Base-by-base conservation (phyloP, 2,113 vertebrate species). In the Apaloderma vittatum region DNA sequence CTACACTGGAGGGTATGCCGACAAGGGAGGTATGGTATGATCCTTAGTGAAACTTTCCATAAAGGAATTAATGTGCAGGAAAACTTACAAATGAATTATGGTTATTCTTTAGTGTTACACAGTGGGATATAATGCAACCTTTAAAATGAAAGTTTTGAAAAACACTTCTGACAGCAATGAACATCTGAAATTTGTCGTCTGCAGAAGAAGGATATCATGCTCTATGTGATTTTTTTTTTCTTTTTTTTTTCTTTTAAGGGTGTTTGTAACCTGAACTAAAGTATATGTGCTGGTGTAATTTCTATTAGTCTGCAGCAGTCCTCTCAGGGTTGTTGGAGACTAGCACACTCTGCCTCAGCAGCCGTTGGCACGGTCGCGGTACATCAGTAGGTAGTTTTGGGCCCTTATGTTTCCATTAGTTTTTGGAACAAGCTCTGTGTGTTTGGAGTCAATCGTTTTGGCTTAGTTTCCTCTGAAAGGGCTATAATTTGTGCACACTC, bases 391-490 rank as follows among this genome's bases (percentile, higher is more conserved):
- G 95, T 81, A 51, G 26, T 65, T 89, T 72, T 81, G 68, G 32
- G 22, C 30, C 83, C 65, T 95, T 87, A 74, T 74, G 93, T 48
- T 95, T 58, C 68, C 76, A 84, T 91, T 94, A 87, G 43, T 24
- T 84, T 68, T 94, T 94, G 93, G 96, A 93, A 86, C 68, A 57
- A 55, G 18, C 74, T 84, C 55, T 8, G 13, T 49, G 21, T 90
- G 32, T 80, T 58, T 89, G 45, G 43, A 89, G 26, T 36, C 0
- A 3, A 71, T 55, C 0, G 0, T 74, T 94, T 86, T 89, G 94
- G 86, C 80, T 74, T 92, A 0, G 48, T 80, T 84, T 74, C 52
- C 34, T 59, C 18, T 78, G 34, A 52, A 71, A 36, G 43, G 61
- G 29, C 6, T 81, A 8, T 58, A 40, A 80, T 88, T 59, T 92